Base-by-base conservation (phyloP, 2,113 vertebrate species). In the Muscicapa adusta region DNA sequence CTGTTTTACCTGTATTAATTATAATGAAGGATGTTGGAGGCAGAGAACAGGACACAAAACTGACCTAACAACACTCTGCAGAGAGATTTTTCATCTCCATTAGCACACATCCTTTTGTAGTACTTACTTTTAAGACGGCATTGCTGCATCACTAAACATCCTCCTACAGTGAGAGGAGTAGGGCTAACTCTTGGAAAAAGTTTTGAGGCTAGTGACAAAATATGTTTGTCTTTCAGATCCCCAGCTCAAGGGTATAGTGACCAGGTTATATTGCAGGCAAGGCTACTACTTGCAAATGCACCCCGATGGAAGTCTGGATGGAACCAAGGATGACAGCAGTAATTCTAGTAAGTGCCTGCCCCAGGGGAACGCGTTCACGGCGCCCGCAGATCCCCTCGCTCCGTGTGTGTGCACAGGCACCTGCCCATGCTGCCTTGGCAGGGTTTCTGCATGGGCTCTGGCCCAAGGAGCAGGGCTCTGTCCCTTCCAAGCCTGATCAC, bases 241-340 rank as follows among this genome's bases (percentile, higher is more conserved):
- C 98, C 99, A 99, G 98, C 99, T 99, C 98, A 99, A 99, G 99
- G 99, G 99, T 97, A 99, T 99, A 99, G 99, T 99, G 98, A 99
- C 99, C 98, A 99, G 99, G 99, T 99, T 99, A 99, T 99, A 99
- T 98, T 99, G 99, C 99, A 99, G 99, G 99, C 99, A 99, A 99
- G 99, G 99, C 97, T 99, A 99, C 99, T 99, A 99, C 99, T 99
- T 99, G 99, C 99, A 99, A 98, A 99, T 99, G 99, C 99, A 99
- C 98, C 98, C 99, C 87, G 99, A 99, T 99, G 99, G 99, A 98
- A 99, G 99, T 99, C 99, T 99, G 97, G 99, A 99, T 97, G 99
- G 99, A 98, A 99, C 99, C 98, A 99, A 99, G 98, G 99, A 99
- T 98, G 99, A 99, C 99, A 99, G 99, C 99, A 99, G 98, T 98